Evolutionary conservation across 2,797 vertebrate genomes (phyloP).

Genomic region (Bradypodion ventrale): DNA sequence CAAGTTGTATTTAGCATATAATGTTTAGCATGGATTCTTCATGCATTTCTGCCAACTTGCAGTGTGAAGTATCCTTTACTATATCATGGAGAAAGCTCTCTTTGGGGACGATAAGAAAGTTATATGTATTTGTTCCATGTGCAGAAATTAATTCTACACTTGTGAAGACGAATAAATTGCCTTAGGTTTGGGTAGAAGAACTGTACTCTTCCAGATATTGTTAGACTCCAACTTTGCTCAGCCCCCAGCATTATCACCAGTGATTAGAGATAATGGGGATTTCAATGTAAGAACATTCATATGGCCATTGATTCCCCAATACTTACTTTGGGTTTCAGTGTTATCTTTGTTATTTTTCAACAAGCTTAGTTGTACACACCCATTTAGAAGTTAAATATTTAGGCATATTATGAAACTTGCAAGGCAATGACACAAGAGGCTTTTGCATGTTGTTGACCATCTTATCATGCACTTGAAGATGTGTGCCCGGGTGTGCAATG

Average conservation of each 20-base stretch:
- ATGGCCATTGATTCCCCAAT: too few species aligned
- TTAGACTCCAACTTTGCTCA: too few species aligned
- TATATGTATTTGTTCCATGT: background rate
- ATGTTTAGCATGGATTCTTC: background rate
- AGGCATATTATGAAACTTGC: constrained; percentile 25
- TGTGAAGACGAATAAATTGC: too few species aligned
- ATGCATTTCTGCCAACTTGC: background rate
- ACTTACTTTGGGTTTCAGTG: background rate
- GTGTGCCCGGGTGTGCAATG: too few species aligned
- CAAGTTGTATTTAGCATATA: background rate
- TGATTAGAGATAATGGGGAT: too few species aligned
- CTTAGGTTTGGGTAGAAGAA: too few species aligned
- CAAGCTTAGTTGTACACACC: background rate
- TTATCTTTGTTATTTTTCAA: background rate
- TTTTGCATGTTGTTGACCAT: too few species aligned
- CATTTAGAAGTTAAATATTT: constrained; percentile 68
- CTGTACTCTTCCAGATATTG: too few species aligned
- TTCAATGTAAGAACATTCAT: too few species aligned
- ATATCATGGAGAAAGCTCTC: background rate
- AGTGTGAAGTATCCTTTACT: background rate
- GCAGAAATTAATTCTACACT: background rate
- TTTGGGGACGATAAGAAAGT: background rate
- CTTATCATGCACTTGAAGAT: too few species aligned
- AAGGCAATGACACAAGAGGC: too few species aligned
- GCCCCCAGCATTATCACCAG: too few species aligned